Conservation (phyloP, 2,888 invertebrate genomes). For the Apamea anceps region DNA sequence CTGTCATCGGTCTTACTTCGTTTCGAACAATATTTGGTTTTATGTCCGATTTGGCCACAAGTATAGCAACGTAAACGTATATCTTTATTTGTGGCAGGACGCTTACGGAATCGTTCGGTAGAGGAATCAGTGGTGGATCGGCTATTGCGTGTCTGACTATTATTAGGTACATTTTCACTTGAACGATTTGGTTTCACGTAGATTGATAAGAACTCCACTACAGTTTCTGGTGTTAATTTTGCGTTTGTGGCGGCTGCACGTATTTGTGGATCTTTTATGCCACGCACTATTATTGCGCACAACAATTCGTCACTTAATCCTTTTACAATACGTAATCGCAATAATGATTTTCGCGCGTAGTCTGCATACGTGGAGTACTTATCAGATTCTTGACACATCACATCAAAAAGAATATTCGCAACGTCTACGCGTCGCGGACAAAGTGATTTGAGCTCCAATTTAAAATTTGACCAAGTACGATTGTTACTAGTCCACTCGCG, state of each 20-base stretch:
- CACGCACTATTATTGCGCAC: background rate
- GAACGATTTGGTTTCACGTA: background rate
- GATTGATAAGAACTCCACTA: background rate
- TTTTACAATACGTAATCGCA: background rate
- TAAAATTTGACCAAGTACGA: too few species aligned
- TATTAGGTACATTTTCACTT: too few species aligned
- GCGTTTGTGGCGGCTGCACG: background rate
- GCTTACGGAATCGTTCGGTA: background rate
- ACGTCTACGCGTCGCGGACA: background rate
- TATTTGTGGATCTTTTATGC: background rate
- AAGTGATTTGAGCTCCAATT: too few species aligned
- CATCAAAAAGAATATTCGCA: background rate
- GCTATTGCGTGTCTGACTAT: too few species aligned
- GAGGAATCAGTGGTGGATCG: background rate
- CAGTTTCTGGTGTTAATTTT: background rate
- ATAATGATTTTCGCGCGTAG: background rate
- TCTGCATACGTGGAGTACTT: background rate
- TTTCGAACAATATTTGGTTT: background rate
- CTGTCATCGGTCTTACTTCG: background rate
- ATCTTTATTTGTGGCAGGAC: background rate
- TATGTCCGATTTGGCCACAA: background rate
- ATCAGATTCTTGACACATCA: background rate
- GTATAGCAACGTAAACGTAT: background rate
- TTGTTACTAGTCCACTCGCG: too few species aligned
- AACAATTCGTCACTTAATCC: too few species aligned